Evolutionary conservation across 2,113 vertebrate species (phyloP), one percentile per base, ranked within the genome.

Genomic region (Eleginops maclovinus): DNA sequence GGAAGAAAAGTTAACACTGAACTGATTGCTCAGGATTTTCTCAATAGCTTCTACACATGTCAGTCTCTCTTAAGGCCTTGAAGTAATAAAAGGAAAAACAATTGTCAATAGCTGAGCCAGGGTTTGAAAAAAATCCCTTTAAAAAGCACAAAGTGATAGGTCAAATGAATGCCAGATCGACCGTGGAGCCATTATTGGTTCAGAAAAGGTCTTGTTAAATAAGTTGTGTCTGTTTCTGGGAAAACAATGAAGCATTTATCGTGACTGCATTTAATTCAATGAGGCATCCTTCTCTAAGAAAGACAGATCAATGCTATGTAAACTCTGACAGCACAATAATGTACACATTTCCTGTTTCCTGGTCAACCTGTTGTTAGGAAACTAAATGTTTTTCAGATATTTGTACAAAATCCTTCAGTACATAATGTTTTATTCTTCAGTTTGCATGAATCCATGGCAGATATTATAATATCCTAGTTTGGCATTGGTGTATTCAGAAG

Each of bases 161-260:
- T 65, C 51, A 65, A 3, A 58, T 62, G 43, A 70, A 79, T 15
- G 43, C 10, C 41, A 70, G 3, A 17, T 66, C 26, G n/a, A 17
- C 13, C 26, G 13, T 36, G 26, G 6, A 26, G 71, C 40, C 13
- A 5, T 21, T 11, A 26, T 21, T 50, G 62, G 14, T 68, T 40
- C 17, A 63, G 51, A 56, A 70, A 77, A 41, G 22, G 22, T 77
- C 4, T 21, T 22, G 16, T 60, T 31, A 16, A 15, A 19, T 22
- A 53, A 53, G 28, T 12, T 9, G 4, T 28, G 3, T 16, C 9
- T 13, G 17, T 3, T 46, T 58, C 15, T 19, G 49, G 10, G n/a
- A 46, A 19, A 47, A 72, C 43, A 62, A 19, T 26, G 0, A 31
- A 72, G 44, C 12, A 28, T 17, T 17, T 19, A 58, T 24, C 47